Conservation (phyloP, 2,797 vertebrate genomes). For the Notamacropus eugenii region DNA sequence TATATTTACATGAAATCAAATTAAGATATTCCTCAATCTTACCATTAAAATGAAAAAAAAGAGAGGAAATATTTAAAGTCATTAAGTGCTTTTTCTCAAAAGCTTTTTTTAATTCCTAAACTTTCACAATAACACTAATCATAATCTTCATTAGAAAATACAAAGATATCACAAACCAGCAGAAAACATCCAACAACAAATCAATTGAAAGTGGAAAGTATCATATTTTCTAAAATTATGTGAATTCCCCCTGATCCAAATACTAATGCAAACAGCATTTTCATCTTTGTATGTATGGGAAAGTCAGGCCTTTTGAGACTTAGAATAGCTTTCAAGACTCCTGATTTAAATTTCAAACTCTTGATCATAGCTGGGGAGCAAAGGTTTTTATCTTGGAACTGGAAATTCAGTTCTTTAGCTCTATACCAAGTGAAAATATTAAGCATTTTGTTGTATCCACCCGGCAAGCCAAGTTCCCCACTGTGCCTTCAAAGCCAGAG, state of each 20-base stretch:
- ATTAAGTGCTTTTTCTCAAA: conserved; percentile 52
- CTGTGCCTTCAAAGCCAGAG: conserved; percentile 87
- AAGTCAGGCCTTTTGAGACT: conserved; percentile 84
- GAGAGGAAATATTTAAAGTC: conserved; percentile 56
- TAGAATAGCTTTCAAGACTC: conserved; percentile 85
- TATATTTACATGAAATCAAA: conserved; percentile 55
- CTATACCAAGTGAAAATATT: conserved; percentile 86
- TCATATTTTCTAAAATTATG: conserved; percentile 81
- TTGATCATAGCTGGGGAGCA: conserved; percentile 84
- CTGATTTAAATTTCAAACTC: conserved; percentile 89
- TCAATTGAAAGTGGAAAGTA: conserved; percentile 76
- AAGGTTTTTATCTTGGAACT: conserved; percentile 85
- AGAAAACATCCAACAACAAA: conserved; percentile 62
- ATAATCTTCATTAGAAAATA: conserved; percentile 75
- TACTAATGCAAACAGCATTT: conserved; percentile 81
- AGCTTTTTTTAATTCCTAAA: conserved; percentile 72
- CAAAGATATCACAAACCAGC: conserved; percentile 72
- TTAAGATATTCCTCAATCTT: conserved; percentile 61
- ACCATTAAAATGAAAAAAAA: conserved; percentile 43
- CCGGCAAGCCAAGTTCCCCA: conserved; percentile 86
- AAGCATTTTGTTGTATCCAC: conserved; percentile 88
- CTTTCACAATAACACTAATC: conserved; percentile 74
- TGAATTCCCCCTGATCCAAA: conserved; percentile 79
- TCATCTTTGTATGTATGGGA: conserved; percentile 85
- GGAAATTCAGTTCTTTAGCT: conserved; percentile 86